Evolutionary conservation across 2,113 vertebrate genomes (phyloP).

Genomic region (Pitta sordida): DNA sequence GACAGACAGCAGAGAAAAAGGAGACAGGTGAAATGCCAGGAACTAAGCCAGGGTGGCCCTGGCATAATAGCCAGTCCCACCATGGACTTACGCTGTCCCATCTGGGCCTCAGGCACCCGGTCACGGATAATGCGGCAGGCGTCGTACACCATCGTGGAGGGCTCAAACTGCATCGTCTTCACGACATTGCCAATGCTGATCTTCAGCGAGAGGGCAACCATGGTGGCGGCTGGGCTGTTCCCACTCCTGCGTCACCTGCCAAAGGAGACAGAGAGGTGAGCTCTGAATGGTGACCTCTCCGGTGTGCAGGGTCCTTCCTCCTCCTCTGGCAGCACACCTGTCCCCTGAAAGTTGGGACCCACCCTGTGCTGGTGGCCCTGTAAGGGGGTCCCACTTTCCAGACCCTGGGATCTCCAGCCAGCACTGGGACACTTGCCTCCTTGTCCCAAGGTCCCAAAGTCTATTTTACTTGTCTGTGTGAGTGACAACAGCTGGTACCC

Average conservation of each 20-base stretch:
- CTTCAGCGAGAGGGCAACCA: conserved; percentile 98
- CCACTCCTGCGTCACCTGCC: conserved; percentile 51
- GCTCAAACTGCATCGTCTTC: conserved; percentile 99
- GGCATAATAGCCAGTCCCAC: neutral
- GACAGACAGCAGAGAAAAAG: neutral
- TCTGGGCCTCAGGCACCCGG: conserved; percentile 91
- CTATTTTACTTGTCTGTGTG: fast-evolving
- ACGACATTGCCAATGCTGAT: conserved; percentile 96
- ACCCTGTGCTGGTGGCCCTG: fast-evolving
- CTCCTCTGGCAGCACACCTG: neutral
- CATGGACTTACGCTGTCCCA: conserved; percentile 87
- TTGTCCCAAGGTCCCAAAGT: neutral
- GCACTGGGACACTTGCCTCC: neutral
- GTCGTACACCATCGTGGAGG: conserved; percentile 96
- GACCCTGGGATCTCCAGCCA: neutral
- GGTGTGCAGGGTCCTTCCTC: fast-evolving
- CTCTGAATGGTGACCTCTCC: neutral
- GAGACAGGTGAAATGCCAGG: neutral
- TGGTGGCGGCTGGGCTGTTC: conserved; percentile 73
- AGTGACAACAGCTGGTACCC: neutral
- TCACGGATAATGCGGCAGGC: conserved; percentile 95
- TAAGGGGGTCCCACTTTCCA: neutral
- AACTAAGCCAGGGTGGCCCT: neutral
- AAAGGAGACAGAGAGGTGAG: neutral
- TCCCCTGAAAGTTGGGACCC: fast-evolving